Evolutionary conservation across 2,888 invertebrate genomes (phyloP).

Genomic region (Augochlorella aurata): DNA sequence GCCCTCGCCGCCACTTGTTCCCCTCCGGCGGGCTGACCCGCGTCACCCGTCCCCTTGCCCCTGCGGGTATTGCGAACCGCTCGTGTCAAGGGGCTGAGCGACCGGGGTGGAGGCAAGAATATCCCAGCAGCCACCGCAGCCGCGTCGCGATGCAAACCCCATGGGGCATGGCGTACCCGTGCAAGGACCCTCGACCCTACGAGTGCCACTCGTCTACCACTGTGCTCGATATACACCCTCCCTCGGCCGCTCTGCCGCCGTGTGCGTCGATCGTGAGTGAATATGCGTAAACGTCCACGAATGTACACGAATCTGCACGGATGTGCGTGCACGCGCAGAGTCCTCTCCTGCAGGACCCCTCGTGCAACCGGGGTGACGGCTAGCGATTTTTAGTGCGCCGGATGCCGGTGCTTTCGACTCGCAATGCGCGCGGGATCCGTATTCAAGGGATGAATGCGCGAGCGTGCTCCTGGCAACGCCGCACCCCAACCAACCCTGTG

Average conservation of each 20-base stretch:
- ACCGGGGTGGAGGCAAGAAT: conserved; percentile 56
- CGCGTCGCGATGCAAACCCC: conserved; percentile 56
- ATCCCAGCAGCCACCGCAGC: conserved; percentile 21
- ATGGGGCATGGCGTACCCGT: conserved; percentile 66
- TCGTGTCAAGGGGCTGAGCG: conserved; percentile 61
- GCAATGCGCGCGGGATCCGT: conserved; percentile 3
- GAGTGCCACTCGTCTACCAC: conserved; percentile 68
- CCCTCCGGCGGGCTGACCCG: conserved; percentile 22
- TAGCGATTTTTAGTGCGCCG: conserved; percentile 10
- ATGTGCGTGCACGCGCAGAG: conserved; percentile 28
- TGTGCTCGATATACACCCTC: conserved; percentile 40
- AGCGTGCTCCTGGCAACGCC: conserved; percentile 10
- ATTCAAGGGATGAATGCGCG: conserved; percentile 15
- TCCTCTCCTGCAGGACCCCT: conserved; percentile 30
- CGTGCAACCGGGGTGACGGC: conserved; percentile 21
- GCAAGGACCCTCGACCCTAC: conserved; percentile 68
- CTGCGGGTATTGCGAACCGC: conserved; percentile 42
- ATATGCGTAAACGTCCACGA: background rate
- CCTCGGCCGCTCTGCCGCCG: background rate
- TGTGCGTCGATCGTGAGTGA: background rate
- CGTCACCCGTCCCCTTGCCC: conserved; percentile 39
- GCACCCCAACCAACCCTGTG: background rate
- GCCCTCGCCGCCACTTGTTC: conserved; percentile 19
- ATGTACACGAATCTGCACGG: background rate
- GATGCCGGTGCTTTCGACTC: conserved; percentile 17